Evolutionary conservation across 2,888 invertebrate species (phyloP), one percentile per base, ranked within the genome.

Genomic region (Caenorhabditis macrosperma): DNA sequence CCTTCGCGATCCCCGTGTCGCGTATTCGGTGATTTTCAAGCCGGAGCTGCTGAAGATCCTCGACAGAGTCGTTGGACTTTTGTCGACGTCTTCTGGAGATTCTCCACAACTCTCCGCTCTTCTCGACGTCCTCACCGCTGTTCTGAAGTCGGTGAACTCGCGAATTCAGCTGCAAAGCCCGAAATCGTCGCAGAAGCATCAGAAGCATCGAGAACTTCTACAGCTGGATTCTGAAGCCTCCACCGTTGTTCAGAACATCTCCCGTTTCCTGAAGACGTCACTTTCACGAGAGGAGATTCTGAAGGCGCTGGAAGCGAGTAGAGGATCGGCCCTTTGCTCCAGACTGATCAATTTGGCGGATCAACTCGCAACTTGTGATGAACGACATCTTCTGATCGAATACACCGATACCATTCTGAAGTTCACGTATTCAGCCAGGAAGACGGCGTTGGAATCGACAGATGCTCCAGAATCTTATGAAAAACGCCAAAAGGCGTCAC

Each of bases 51-150:
- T 63, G 24, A 52, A 28, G 50, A 10, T 79, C 2, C 20, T 74
- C 2, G 78, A 79, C 28, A 48, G 48, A 20, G 26, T 79, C 10
- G 9, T 72, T 2, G 24, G 33, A 5, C 33, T 78, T 6, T 22
- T 72, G 9, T 48, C 26, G 17, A 35, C 24, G 15, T 50, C 24
- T n/a, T 20, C 30, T 46, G 48, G 24, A 46, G 22, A 33, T 17
- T 22, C 55, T 28, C 72, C 74, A 9, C 74, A 74, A 33, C 60
- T 79, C 1, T 68, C 74, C 0, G 72, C 74, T 35, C 67, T 79
- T 30, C 48, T 79, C 5, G 74, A 79, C 38, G 35, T 74, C 1
- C 63, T 74, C 0, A 38, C 64, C 4, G 50, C 74, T 0, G 38
- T 57, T 33, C 52, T 79, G 1, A 66, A 72, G 35, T 15, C 67